These are phyloP conservation scores for Mirza zaza DNA, from an alignment of 2,113 vertebrate genomes.

Conservation along the genomic window DNA sequence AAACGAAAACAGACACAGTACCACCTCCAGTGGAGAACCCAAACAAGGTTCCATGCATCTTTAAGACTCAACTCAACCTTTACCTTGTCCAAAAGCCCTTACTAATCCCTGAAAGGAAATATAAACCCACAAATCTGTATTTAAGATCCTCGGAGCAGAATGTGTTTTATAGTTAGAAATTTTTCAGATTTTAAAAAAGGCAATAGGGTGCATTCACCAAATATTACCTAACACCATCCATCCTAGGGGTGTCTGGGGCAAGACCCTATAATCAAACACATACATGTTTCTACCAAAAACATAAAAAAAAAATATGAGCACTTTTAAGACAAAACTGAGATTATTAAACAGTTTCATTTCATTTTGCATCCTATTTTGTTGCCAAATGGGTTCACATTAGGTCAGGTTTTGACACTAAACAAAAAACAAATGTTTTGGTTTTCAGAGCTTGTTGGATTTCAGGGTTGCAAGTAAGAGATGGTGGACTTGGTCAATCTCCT, in stretches of 20 bases:
- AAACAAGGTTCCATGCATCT: background rate
- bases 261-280: background rate
- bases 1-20: background rate
- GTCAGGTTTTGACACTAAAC: background rate
- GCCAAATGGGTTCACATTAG: background rate
- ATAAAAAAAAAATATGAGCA: background rate
- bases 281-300: background rate
- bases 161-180: background rate
- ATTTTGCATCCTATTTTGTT: constrained; percentile 31
- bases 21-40: background rate
- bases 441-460: constrained; percentile 22
- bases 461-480: background rate
- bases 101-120: background rate
- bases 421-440: background rate
- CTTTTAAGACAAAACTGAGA: background rate
- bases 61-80: background rate
- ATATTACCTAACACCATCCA: background rate
- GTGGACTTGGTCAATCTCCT: background rate
- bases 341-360: background rate
- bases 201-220: background rate
- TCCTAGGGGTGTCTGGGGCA: background rate
- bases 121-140: background rate
- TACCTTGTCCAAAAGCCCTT: background rate
- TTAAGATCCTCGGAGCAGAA: background rate
- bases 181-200: background rate